Evolutionary conservation across 2,797 vertebrate genomes (phyloP), one percentile per base, ranked within the genome.

Genomic region (Hippopotamyrus pictus): DNA sequence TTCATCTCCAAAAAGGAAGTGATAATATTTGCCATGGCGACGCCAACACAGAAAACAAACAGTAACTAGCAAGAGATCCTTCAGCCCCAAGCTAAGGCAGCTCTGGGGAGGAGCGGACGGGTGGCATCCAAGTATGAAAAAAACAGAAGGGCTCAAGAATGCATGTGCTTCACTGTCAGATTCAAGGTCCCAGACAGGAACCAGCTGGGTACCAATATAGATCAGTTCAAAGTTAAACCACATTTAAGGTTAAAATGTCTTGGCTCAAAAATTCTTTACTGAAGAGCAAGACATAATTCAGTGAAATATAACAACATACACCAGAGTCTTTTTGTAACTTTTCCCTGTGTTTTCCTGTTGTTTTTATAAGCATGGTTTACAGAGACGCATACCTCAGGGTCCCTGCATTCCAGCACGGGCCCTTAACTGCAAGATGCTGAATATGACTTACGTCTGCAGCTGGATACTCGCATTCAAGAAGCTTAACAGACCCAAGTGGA

Each of bases 21-120:
- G 29, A 73, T 89, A 76, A 89, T n/a, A 17, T 79, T 87, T 89
- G 79, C 87, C 87, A 91, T 89, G 86, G 87, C n/a, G 17, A 91
- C 84, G 29, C 83, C 87, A 87, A 91, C 89, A 51, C 44, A n/a
- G 50, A 57, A 41, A 62, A 76, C 79, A n/a, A 48, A 88, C 62
- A 79, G 62, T 46, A 87, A 25, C 37, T 22, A 82, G 83, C 82
- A 84, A 17, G 73, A 65, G 29, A 69, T 33, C 65, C 65, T 69
- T 82, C 33, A 41, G 76, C 19, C 76, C n/a, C 76, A 46, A 82
- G 41, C 33, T 33, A 5, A 69, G 65, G 25, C 65, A 69, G 33
- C 7, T 62, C n/a, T 25, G 59, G 59, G 59, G 19, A 62, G 59
- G 59, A 62, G 22, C 0, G 1, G 22, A 9, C 59, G 22, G 57